These are phyloP conservation scores for Chionodraco myersi DNA, from an alignment of 2,113 vertebrate species.

Conservation along the genomic window DNA sequence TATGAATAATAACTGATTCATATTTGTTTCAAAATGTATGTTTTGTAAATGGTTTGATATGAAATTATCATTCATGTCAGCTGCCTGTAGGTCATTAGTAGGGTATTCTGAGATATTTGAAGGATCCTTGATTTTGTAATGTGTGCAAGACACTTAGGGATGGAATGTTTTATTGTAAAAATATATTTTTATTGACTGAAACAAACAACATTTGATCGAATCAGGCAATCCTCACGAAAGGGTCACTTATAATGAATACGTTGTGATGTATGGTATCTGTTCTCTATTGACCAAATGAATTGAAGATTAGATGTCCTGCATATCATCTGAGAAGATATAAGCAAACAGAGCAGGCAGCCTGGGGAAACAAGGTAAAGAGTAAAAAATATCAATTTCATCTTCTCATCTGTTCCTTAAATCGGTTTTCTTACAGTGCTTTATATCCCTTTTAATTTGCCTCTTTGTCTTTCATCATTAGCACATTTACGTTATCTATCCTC, in stretches of 20 bases:
- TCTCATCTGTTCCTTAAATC: constrained; percentile 46
- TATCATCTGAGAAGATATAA: constrained; percentile 31
- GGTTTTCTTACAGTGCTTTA: constrained; percentile 12
- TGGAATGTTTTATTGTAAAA: not conserved
- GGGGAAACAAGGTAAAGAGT: constrained; percentile 34
- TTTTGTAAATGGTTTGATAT: constrained; percentile 31
- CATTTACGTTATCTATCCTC: constrained; percentile 17
- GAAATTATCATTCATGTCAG: constrained; percentile 40
- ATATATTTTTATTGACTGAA: not conserved
- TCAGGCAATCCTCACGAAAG: not conserved
- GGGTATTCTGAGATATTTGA: constrained; percentile 20
- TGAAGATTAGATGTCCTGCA: not conserved
- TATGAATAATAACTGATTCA: constrained; percentile 32
- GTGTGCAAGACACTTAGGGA: not conserved
- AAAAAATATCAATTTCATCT: constrained; percentile 29
- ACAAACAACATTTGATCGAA: constrained; percentile 20
- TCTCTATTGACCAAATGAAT: constrained; percentile 11
- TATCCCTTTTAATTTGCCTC: constrained; percentile 18
- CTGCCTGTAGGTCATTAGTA: constrained; percentile 6
- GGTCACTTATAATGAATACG: constrained; percentile 1
- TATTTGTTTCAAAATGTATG: constrained; percentile 55
- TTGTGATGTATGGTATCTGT: not conserved
- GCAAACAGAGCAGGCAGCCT: constrained; percentile 41
- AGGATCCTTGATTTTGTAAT: not conserved
- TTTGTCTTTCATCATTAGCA: constrained; percentile 27